These are phyloP conservation scores for Babylonia areolata DNA, from an alignment of 1,140 invertebrate species.

Conservation along the genomic window DNA sequence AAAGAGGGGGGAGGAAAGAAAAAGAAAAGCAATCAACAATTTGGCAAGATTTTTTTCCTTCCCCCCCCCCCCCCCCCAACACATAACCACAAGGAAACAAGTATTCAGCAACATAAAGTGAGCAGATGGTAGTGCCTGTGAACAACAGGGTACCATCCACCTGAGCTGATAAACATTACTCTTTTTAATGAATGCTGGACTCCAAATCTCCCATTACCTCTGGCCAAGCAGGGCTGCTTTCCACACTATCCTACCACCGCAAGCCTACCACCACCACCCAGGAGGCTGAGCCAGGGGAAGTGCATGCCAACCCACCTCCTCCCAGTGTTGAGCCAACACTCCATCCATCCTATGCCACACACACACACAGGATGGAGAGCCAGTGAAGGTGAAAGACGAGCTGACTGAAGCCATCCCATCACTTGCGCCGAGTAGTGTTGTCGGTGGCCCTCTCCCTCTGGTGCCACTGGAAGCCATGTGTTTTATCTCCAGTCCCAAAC, in stretches of 20 bases:
- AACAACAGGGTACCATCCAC: neutral
- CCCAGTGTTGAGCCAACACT: neutral
- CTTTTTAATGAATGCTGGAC: slow-evolving; percentile 3
- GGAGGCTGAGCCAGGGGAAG: neutral
- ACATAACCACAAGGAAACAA: neutral
- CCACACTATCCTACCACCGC: neutral
- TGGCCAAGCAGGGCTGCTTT: neutral
- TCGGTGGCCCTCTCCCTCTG: neutral
- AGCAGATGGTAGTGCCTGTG: slow-evolving; percentile 1
- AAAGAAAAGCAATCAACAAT: neutral
- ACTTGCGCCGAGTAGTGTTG: neutral
- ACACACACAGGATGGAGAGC: neutral
- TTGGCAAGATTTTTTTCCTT: slow-evolving; percentile 23
- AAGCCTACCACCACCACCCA: neutral
- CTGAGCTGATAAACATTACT: slow-evolving; percentile 7
- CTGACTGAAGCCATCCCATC: neutral
- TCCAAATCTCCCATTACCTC: neutral
- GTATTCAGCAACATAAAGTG: slow-evolving; percentile 6
- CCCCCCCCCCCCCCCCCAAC: too few species aligned
- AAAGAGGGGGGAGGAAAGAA: neutral
- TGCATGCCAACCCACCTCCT: neutral
- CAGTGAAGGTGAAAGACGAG: neutral
- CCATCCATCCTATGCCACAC: neutral
- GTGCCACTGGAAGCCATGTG: neutral
- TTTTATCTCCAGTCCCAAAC: neutral